Percentiles rank a stretch among this genome's conserved stretches.
Evolutionary conservation across 2,888 invertebrate genomes (phyloP).

Genomic region (Archips xylosteana): DNA sequence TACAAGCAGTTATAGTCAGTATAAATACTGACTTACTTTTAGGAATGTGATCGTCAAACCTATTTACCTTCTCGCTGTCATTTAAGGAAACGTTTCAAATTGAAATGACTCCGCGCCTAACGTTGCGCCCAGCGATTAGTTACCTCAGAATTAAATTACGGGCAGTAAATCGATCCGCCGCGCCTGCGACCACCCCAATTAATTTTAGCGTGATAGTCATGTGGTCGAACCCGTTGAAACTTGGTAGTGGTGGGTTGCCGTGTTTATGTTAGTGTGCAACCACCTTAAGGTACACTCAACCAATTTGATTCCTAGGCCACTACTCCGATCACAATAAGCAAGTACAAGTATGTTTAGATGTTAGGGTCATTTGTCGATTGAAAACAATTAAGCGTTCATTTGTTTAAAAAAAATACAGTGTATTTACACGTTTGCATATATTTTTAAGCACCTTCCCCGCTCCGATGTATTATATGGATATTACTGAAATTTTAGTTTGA

Average conservation of each 20-base stretch:
- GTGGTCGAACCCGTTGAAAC: constrained; percentile 33
- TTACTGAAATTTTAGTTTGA: no score
- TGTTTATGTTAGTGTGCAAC: neutral
- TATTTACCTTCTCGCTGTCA: neutral
- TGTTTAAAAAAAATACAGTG: no score
- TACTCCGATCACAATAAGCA: no score
- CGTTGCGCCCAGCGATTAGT: constrained; percentile 41
- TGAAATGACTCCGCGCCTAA: constrained; percentile 29
- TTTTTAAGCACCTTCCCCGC: no score
- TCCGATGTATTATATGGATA: no score
- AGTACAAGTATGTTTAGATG: no score
- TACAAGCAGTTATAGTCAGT: neutral
- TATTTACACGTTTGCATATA: no score
- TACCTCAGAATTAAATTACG: constrained; percentile 37
- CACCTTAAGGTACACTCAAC: neutral
- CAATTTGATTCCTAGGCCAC: no score
- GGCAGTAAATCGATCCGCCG: constrained; percentile 38
- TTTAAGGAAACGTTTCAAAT: constrained; percentile 19
- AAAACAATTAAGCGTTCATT: no score
- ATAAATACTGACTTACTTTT: no score
- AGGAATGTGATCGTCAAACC: neutral
- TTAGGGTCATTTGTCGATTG: no score
- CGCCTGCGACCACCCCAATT: constrained; percentile 36
- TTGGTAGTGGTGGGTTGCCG: constrained; percentile 7
- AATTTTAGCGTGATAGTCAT: constrained; percentile 33